These are phyloP conservation scores for Lagocephalus sceleratus DNA, from an alignment of 2,797 vertebrate species.

Conservation along the genomic window DNA sequence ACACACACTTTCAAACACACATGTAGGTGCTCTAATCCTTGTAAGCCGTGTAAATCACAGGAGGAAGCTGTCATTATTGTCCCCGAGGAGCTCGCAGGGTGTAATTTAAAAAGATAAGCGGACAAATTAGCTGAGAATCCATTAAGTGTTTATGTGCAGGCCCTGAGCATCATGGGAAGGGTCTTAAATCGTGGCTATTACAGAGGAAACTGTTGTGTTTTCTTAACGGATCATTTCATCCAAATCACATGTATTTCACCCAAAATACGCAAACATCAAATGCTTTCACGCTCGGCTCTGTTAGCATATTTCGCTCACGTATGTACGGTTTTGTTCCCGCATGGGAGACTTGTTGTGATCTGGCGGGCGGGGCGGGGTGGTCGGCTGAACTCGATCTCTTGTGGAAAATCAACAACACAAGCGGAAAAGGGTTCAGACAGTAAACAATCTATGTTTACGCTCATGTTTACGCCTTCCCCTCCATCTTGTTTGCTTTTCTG, in stretches of 20 bases:
- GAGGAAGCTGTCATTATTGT: conserved; percentile 47
- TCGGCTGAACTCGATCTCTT: conserved; percentile 39
- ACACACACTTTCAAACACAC: conserved; percentile 9
- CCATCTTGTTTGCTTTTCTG: conserved; percentile 40
- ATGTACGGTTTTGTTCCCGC: conserved; percentile 12
- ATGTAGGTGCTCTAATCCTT: conserved; percentile 22
- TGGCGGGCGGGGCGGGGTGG: conserved; percentile 10
- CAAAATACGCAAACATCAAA: conserved; percentile 24
- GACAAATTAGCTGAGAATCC: conserved; percentile 52
- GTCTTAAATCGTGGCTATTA: conserved; percentile 12
- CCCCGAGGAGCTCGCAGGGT: conserved; percentile 33
- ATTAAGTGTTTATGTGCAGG: conserved; percentile 42
- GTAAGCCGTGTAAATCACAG: conserved; percentile 38
- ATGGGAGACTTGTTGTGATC: conserved; percentile 43
- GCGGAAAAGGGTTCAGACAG: conserved; percentile 40
- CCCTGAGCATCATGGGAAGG: conserved; percentile 29
- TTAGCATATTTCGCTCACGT: conserved; percentile 28
- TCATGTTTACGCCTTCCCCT: conserved; percentile 38
- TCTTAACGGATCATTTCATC: conserved; percentile 33
- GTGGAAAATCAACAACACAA: conserved; percentile 42
- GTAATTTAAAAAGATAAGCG: conserved; percentile 58
- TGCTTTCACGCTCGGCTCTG: neutral
- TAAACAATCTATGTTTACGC: conserved; percentile 49
- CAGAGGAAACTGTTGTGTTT: conserved; percentile 15
- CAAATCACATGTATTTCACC: conserved; percentile 28